Percentiles rank a stretch among this genome's conserved stretches.
These are phyloP conservation scores for Unio delphinus DNA, from an alignment of 2,888 invertebrate genomes.

Conservation along the genomic window DNA sequence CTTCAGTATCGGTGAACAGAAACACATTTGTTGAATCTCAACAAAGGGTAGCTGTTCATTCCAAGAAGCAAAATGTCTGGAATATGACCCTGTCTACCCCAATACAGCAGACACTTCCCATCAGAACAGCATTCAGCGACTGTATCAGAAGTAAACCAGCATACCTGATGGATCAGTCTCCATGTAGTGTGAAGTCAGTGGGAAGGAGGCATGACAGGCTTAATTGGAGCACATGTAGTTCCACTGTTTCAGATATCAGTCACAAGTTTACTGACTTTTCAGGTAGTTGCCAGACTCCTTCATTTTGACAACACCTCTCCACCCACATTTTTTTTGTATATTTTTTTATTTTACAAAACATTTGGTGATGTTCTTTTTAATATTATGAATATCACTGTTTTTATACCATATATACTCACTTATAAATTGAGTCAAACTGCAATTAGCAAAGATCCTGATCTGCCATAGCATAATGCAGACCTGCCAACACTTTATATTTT, in stretches of 20 bases:
- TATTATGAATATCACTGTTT: too few species aligned
- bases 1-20: background rate
- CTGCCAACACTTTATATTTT: too few species aligned
- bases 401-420: too few species aligned
- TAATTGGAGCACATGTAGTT: background rate
- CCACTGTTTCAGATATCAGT: slow-evolving; percentile 2
- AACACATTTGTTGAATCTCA: background rate
- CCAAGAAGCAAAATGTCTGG: slow-evolving; percentile 16
- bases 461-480: too few species aligned
- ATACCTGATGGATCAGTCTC: slow-evolving; percentile 8
- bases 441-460: too few species aligned
- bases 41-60: too few species aligned
- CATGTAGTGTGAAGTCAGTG: slow-evolving; percentile 24
- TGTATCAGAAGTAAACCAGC: slow-evolving; percentile 23
- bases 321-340: too few species aligned
- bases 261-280: background rate
- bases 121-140: slow-evolving; percentile 35
- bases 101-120: slow-evolving; percentile 10
- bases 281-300: too few species aligned
- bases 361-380: too few species aligned
- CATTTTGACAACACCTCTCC: too few species aligned
- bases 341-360: too few species aligned
- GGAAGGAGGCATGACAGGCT: background rate
- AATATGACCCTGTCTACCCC: slow-evolving; percentile 8
- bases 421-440: too few species aligned